Evolutionary conservation across 2,113 vertebrate species (phyloP).

Genomic region (Antidorcas marsupialis): DNA sequence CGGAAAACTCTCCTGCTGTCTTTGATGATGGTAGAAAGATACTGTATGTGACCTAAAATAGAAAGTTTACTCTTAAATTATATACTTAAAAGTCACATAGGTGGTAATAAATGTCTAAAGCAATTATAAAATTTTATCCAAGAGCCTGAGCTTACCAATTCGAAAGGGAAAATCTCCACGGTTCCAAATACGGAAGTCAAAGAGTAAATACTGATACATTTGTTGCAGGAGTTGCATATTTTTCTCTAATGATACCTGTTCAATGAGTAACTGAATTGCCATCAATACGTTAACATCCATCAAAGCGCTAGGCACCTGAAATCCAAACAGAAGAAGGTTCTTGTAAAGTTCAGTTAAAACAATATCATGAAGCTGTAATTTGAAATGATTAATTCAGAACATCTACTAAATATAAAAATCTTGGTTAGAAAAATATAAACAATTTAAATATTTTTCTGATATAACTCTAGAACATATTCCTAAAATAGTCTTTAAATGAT

Average conservation of each 20-base stretch:
- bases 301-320: constrained; percentile 87
- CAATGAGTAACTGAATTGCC: constrained; percentile 92
- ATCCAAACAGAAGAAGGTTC: constrained; percentile 23
- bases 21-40: constrained; percentile 97
- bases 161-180: constrained; percentile 95
- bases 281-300: constrained; percentile 96
- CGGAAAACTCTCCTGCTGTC: constrained; percentile 96
- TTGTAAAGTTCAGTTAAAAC: constrained; percentile 24
- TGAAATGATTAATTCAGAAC: neutral
- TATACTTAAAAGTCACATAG: neutral
- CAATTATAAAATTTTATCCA: neutral
- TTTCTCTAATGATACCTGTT: constrained; percentile 93
- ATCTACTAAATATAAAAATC: neutral
- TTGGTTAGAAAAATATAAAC: constrained; percentile 25
- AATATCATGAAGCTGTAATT: neutral
- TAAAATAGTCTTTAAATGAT: constrained; percentile 18
- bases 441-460: constrained; percentile 22
- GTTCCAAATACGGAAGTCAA: constrained; percentile 98
- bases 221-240: constrained; percentile 91
- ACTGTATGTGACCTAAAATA: constrained; percentile 94
- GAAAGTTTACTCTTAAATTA: constrained; percentile 68
- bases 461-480: neutral
- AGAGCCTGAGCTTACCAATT: constrained; percentile 85
- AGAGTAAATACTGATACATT: constrained; percentile 93
- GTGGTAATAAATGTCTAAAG: constrained; percentile 32